Evolutionary conservation across 2,797 vertebrate genomes (phyloP).

Genomic region (Leucoraja ocellata): DNA sequence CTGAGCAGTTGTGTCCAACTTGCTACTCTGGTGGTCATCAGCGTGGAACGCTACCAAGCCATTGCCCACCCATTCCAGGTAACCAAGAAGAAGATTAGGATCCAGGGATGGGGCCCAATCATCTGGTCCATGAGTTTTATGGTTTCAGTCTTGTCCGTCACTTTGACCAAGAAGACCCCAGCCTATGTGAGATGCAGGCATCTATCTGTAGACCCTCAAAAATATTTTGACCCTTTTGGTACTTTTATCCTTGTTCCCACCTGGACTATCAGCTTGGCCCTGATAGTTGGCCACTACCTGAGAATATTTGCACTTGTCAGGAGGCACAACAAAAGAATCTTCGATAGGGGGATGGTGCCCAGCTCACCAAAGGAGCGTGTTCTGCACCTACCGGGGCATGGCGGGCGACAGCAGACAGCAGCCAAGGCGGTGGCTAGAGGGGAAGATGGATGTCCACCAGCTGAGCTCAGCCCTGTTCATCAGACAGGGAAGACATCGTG

Average conservation of each 20-base stretch:
- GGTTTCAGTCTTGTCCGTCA: slow-evolving; percentile 47
- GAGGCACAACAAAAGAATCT: slow-evolving; percentile 52
- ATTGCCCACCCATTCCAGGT: slow-evolving; percentile 52
- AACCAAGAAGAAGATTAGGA: slow-evolving; percentile 44
- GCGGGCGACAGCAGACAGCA: too few relatives aligned
- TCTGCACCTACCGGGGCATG: neutral
- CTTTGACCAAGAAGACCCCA: slow-evolving; percentile 43
- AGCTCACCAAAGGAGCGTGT: neutral
- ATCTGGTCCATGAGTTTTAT: slow-evolving; percentile 50
- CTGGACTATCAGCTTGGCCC: slow-evolving; percentile 48
- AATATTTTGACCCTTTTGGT: slow-evolving; percentile 48
- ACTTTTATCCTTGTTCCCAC: slow-evolving; percentile 53
- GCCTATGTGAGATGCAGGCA: slow-evolving; percentile 49
- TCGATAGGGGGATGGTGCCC: slow-evolving; percentile 48
- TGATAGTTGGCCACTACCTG: slow-evolving; percentile 55
- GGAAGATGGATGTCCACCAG: too few relatives aligned
- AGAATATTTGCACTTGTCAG: slow-evolving; percentile 53
- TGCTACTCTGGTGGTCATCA: slow-evolving; percentile 55
- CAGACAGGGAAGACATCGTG: neutral
- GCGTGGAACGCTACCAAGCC: slow-evolving; percentile 55
- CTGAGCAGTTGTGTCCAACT: slow-evolving; percentile 58
- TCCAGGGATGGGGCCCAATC: slow-evolving; percentile 50
- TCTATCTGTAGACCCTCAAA: neutral
- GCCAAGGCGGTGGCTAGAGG: neutral
- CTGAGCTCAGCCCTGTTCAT: neutral